Conservation (phyloP, 2,888 invertebrate genomes). For the Scaptomyza parva region DNA sequence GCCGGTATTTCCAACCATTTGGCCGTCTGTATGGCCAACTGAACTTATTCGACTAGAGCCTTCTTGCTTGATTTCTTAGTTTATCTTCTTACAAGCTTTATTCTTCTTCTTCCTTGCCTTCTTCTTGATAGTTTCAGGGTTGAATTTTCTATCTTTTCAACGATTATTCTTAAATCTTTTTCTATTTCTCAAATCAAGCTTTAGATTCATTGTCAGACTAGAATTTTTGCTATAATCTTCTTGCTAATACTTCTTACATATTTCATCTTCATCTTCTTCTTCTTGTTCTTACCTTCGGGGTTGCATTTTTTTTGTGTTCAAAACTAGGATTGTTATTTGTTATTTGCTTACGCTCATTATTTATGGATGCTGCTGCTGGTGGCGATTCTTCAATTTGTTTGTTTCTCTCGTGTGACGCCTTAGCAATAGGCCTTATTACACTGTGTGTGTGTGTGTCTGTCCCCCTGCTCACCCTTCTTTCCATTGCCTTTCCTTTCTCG, state of each 20-base stretch:
- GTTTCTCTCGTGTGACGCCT: conserved; percentile 60
- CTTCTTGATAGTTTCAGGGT: too few relatives aligned
- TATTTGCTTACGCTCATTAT: conserved; percentile 48
- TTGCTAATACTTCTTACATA: too few relatives aligned
- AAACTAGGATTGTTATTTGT: conserved; percentile 10
- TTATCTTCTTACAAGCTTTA: too few relatives aligned
- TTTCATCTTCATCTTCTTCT: neutral
- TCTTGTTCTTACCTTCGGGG: neutral
- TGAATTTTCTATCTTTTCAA: conserved; percentile 9
- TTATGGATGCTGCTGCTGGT: conserved; percentile 39
- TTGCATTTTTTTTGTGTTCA: conserved; percentile 8
- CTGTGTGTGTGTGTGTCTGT: conserved; percentile 1
- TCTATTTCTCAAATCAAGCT: neutral
- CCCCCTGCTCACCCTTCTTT: neutral
- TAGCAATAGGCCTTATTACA: conserved; percentile 60
- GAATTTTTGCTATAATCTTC: neutral
- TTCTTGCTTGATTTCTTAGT: too few relatives aligned
- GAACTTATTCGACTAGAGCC: too few relatives aligned
- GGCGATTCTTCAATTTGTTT: conserved; percentile 65
- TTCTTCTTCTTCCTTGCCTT: too few relatives aligned
- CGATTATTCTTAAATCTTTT: too few relatives aligned
- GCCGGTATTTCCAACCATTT: too few relatives aligned
- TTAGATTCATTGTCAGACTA: too few relatives aligned
- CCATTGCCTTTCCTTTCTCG: neutral
- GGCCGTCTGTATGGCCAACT: too few relatives aligned